Evolutionary conservation across 2,797 vertebrate species (phyloP), one percentile per base, ranked within the genome.

Genomic region (Ptychadena robeensis): DNA sequence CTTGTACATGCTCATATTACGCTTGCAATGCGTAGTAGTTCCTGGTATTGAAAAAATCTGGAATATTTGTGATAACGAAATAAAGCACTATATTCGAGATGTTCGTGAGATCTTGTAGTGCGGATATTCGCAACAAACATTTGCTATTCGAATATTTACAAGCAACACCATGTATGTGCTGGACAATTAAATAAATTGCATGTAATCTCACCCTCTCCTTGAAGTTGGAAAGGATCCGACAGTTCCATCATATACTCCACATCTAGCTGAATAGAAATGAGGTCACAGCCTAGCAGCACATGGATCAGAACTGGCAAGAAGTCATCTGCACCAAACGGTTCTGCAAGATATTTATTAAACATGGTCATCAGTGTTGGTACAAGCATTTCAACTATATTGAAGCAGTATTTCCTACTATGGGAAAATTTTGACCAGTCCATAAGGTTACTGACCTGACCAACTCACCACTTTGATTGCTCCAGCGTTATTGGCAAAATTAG

Each of bases 191-290:
- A 0, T 59, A 25, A 59, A 59, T 59, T 2, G 6, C 10, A 61
- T 61, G 27, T 61, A 28, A 1, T 1, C 83, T 87, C 85, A 96
- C 96, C 95, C 85, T 97, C 95, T 88, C 96, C 96, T 81, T 92
- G 95, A 6, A 97, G 93, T 86, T 95, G 94, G 2, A 88, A 89
- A 1, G 96, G 96, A 81, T 96, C 95, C 89, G 97, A 90, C 40
- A 97, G 93, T 88, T 97, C 96, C 96, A 97, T 97, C 90, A 97
- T 96, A 89, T 96, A 97, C 85, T 97, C 96, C 0, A 94, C 97
- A 83, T 97, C 96, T 18, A 96, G 68, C 88, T 96, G 95, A 40
- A 96, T 90, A 38, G 92, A 92, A 70, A 88, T 88, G 53, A 96
- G 82, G 32, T 96, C 88, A 66, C 95, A 94, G 53, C 92, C 94